phyloP scores from a whole-genome alignment of 1,140 invertebrate genomes.

The Nixonia krombeini region DNA sequence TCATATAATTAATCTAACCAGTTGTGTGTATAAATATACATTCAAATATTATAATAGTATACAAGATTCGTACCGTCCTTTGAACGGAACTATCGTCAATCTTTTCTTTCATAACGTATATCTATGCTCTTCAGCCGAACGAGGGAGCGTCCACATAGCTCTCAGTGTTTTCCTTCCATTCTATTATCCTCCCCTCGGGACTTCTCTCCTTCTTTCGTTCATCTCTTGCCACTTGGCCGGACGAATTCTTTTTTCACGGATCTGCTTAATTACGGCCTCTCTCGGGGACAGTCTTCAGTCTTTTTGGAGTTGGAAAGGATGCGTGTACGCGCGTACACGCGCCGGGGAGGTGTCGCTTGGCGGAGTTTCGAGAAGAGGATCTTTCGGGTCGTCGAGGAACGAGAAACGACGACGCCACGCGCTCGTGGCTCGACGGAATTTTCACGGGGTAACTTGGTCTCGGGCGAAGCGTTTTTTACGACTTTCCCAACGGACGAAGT shows the following conservation, averaged over 20 bases:
- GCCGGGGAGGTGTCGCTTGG: too few relatives aligned
- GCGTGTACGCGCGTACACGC: too few relatives aligned
- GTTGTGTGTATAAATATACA: slow-evolving; percentile 72
- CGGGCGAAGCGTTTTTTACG: too few relatives aligned
- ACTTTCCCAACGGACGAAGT: too few relatives aligned
- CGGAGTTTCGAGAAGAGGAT: too few relatives aligned
- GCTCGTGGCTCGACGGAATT: too few relatives aligned
- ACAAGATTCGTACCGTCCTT: slow-evolving; percentile 62
- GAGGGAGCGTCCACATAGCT: slow-evolving; percentile 3
- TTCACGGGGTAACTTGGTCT: too few relatives aligned
- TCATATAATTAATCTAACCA: slow-evolving; percentile 68
- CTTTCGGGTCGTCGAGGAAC: too few relatives aligned
- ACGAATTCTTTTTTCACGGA: slow-evolving; percentile 20
- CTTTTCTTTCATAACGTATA: slow-evolving; percentile 39
- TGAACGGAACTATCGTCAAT: slow-evolving; percentile 49
- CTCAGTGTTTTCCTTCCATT: slow-evolving; percentile 4
- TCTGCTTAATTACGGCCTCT: slow-evolving; percentile 40
- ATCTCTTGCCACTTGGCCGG: slow-evolving; percentile 6
- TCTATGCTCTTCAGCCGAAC: slow-evolving; percentile 19
- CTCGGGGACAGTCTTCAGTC: slow-evolving; percentile 21
- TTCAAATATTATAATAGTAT: slow-evolving; percentile 71
- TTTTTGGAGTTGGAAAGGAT: slow-evolving; percentile 23
- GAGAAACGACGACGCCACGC: too few relatives aligned
- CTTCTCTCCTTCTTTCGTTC: background rate
- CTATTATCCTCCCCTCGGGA: background rate